phyloP scores from a whole-genome alignment of 1,140 invertebrate species.

The Diprion similis region DNA sequence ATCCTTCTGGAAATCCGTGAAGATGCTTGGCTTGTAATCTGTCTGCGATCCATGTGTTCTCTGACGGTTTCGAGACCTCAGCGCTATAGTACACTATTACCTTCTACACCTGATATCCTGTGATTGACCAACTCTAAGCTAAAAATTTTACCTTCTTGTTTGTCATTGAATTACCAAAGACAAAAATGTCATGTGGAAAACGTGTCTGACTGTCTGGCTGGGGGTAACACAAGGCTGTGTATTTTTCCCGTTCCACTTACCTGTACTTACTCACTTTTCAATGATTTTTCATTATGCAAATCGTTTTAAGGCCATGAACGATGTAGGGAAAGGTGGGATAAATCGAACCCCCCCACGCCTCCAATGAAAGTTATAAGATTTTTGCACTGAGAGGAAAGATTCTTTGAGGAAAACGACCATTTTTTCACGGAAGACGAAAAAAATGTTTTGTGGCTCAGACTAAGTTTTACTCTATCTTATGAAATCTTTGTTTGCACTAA shows the following conservation, averaged over 20 bases:
- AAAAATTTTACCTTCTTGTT: background rate
- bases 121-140: background rate
- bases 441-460: no score
- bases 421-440: no score
- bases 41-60: background rate
- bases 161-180: background rate
- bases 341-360: no score
- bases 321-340: no score
- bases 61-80: background rate
- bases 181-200: background rate
- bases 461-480: no score
- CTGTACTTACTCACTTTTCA: background rate
- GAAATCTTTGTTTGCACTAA: no score
- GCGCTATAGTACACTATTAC: background rate
- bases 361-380: no score
- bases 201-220: constrained; percentile 3
- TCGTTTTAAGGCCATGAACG: background rate
- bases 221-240: background rate
- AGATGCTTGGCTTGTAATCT: background rate
- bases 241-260: background rate
- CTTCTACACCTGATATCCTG: constrained; percentile 7
- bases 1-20: background rate
- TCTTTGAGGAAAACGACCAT: no score
- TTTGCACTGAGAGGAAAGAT: no score
- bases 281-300: background rate